Percentiles rank a stretch among this genome's conserved stretches.
phyloP scores from a whole-genome alignment of 2,113 vertebrate species.

The Lagopus muta region DNA sequence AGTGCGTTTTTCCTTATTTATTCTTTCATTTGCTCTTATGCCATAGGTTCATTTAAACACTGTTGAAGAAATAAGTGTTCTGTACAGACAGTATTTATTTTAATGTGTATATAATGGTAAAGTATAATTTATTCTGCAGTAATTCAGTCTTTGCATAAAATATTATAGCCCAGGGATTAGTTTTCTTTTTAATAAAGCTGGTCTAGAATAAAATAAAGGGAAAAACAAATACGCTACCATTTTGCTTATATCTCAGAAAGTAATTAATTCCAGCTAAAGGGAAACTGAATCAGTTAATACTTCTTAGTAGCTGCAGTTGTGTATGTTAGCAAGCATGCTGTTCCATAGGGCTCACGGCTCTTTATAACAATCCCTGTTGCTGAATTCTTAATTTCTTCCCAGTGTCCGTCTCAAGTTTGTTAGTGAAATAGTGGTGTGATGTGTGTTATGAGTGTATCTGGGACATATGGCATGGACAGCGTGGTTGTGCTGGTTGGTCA shows the following conservation, averaged over 20 bases:
- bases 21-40: not conserved
- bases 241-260: not conserved
- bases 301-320: not conserved
- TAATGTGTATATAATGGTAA: not conserved
- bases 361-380: not conserved
- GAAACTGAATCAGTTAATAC: not conserved
- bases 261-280: conserved; percentile 9
- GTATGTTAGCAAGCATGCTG: not conserved
- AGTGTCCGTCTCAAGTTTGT: not conserved
- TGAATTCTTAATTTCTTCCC: not conserved
- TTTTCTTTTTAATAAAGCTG: not conserved
- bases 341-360: not conserved
- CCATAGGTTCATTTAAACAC: not conserved
- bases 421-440: not conserved
- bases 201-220: not conserved
- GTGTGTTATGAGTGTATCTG: rapidly evolving
- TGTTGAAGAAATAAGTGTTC: not conserved
- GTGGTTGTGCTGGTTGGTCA: not conserved
- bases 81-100: not conserved
- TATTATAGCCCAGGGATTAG: not conserved
- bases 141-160: not conserved
- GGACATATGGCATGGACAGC: not conserved
- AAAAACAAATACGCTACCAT: not conserved
- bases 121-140: not conserved
- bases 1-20: not conserved